A percentile compares a stretch with the other conserved stretches of the same genome.
Conservation (phyloP, 53 echinoderm and acorn worm genomes). For the Hippasteria phrygiana region DNA sequence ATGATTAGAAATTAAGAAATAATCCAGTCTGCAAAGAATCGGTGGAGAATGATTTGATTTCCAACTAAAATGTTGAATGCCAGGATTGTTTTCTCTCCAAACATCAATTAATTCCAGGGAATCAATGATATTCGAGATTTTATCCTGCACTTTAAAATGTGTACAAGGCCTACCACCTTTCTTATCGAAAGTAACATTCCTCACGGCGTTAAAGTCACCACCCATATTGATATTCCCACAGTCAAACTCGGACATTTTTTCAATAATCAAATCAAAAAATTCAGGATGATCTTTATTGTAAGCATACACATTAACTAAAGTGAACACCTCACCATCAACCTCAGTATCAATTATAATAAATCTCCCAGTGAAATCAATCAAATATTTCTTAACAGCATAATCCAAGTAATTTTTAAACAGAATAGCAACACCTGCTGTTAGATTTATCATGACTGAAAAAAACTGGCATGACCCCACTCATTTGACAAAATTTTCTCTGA, state of each 20-base stretch:
- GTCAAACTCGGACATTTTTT: neutral
- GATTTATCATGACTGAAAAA: slow-evolving; percentile 29
- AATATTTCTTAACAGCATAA: neutral
- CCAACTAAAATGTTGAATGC: slow-evolving; percentile 17
- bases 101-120: too few relatives aligned
- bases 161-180: slow-evolving; percentile 36
- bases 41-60: too few relatives aligned
- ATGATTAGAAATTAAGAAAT: too few relatives aligned
- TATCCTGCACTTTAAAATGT: slow-evolving; percentile 33
- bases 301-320: too few relatives aligned
- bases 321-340: too few relatives aligned
- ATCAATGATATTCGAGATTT: too few relatives aligned
- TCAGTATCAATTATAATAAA: too few relatives aligned
- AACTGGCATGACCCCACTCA: slow-evolving; percentile 14
- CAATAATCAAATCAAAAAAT: slow-evolving; percentile 12
- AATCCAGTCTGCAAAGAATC: too few relatives aligned
- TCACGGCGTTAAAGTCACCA: slow-evolving; percentile 22
- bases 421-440: slow-evolving; percentile 40
- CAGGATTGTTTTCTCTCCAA: too few relatives aligned
- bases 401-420: slow-evolving; percentile 21
- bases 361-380: slow-evolving; percentile 24
- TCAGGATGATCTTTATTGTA: too few relatives aligned
- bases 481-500: slow-evolving; percentile 29
- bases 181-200: slow-evolving; percentile 29
- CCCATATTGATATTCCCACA: slow-evolving; percentile 9